Conservation (phyloP, 2,797 vertebrate species). For the Spinibarbus caldwelli region DNA sequence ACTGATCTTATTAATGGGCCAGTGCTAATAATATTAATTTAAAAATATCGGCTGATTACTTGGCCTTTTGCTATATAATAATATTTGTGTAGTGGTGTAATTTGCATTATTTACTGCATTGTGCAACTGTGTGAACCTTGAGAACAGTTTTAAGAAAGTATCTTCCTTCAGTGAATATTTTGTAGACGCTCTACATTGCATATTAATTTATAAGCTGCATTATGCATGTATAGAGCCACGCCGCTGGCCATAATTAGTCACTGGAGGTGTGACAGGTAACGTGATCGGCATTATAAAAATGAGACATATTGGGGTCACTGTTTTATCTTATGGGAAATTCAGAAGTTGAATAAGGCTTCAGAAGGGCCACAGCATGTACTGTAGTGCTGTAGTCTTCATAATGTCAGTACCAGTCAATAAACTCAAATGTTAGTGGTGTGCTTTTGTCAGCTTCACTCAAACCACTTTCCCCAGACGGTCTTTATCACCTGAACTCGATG, state of each 20-base stretch:
- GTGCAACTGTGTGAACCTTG: neutral
- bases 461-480: neutral
- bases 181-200: neutral
- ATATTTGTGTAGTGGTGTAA: neutral
- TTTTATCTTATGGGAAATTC: neutral
- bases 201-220: constrained; percentile 18
- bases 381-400: neutral
- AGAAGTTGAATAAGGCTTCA: neutral
- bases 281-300: constrained; percentile 7
- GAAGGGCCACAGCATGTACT: neutral
- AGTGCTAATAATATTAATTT: neutral
- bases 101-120: neutral
- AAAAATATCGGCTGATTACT: neutral
- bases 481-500: neutral
- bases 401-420: neutral
- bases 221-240: neutral
- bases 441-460: neutral
- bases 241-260: constrained; percentile 16
- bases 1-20: neutral
- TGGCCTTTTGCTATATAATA: neutral
- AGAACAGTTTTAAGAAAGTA: neutral
- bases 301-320: neutral
- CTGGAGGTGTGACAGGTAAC: neutral
- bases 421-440: neutral
- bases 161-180: constrained; percentile 11